Base-by-base conservation (phyloP, 2,888 invertebrate species). In the Furcula furcula region DNA sequence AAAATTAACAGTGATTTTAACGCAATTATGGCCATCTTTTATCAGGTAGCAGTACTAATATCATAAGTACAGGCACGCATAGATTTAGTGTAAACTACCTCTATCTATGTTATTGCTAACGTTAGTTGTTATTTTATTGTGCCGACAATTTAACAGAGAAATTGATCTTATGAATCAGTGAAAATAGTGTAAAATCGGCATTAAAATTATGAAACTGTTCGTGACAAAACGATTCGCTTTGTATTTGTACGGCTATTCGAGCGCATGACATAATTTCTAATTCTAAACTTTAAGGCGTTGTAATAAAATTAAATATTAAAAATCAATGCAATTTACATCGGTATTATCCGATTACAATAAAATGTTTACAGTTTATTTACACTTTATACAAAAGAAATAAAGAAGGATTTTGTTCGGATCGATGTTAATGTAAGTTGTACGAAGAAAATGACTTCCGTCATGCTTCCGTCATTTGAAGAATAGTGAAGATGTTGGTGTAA, bases 11-110 rank as follows among this genome's bases (percentile, higher is more conserved):
- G n/a, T n/a, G n/a, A n/a, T n/a, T n/a, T n/a, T n/a, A n/a, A n/a
- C n/a, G n/a, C 2, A 21, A 9, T 10, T 5, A 10, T 11, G 66
- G 52, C 73, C 79, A 74, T 73, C 79, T 81, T 37, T 58, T 36
- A 49, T 27, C 46, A 43, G 63, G 55, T 71, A 70, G 74, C 54
- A 0, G 7, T 35, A 38, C 14, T 27, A 37, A 32, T 15, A 36
- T 20, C 6, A 16, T 3, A 3, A 16, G 16, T 16, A 16, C 16
- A 6, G 4, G 16, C 16, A 16, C 6, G 3, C 3, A 16, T 16
- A 6, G 16, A 16, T 16, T 16, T 16, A 3, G n/a, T n/a, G n/a
- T n/a, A n/a, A n/a, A n/a, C n/a, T n/a, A n/a, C n/a, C n/a, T n/a
- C n/a, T n/a, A n/a, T n/a, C n/a, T n/a, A n/a, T n/a, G n/a, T n/a